Evolutionary conservation across 92 coral and sea anemone genomes (phyloP).

Genomic region (Ricordea florida): DNA sequence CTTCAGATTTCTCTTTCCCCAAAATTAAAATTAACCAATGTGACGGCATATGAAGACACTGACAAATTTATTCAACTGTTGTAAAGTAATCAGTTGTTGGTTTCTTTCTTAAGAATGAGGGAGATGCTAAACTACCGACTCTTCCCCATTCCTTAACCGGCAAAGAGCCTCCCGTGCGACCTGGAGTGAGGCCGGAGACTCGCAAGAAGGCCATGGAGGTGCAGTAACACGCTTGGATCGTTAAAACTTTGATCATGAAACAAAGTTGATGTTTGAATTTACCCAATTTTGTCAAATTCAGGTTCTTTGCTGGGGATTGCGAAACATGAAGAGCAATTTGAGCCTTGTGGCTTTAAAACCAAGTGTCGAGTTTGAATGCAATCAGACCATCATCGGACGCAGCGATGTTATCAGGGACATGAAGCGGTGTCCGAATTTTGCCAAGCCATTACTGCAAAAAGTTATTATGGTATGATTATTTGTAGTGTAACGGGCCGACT

Average conservation of each 20-base stretch:
- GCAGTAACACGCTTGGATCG: too few relatives aligned
- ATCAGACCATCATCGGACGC: slow-evolving; percentile 48
- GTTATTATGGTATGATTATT: slow-evolving; percentile 43
- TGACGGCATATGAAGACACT: too few relatives aligned
- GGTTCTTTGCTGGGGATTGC: slow-evolving; percentile 91
- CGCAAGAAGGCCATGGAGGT: slow-evolving; percentile 90
- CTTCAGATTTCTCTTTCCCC: too few relatives aligned
- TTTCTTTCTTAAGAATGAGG: too few relatives aligned
- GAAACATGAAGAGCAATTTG: slow-evolving; percentile 65
- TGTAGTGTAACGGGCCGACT: too few relatives aligned
- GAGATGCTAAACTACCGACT: slow-evolving; percentile 59
- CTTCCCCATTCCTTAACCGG: slow-evolving; percentile 54
- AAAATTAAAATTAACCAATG: too few relatives aligned
- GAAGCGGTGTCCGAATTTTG: slow-evolving; percentile 79
- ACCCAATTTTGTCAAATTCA: too few relatives aligned
- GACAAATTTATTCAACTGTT: too few relatives aligned
- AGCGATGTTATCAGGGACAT: slow-evolving; percentile 45
- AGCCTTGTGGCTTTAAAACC: slow-evolving; percentile 51
- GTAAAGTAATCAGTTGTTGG: too few relatives aligned
- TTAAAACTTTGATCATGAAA: too few relatives aligned
- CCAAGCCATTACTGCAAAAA: slow-evolving; percentile 48
- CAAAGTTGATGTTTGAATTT: too few relatives aligned
- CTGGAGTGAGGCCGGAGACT: slow-evolving; percentile 63
- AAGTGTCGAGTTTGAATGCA: slow-evolving; percentile 82
- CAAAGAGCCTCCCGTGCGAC: slow-evolving; percentile 61